These are phyloP conservation scores for Lampris megalopsis DNA, from an alignment of 2,113 vertebrate genomes.

Conservation along the genomic window DNA sequence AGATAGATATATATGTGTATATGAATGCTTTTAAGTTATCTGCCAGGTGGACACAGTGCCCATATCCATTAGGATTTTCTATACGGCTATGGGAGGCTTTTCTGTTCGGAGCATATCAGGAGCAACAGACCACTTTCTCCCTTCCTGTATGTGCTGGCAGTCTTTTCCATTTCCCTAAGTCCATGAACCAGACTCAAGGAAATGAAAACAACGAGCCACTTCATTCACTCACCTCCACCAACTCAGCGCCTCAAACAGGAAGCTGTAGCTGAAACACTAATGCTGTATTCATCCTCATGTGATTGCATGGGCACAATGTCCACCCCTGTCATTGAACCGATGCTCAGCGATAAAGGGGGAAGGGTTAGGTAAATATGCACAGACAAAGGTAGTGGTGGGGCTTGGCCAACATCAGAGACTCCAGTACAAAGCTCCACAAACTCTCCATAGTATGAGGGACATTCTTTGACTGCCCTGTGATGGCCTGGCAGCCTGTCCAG, in stretches of 20 bases:
- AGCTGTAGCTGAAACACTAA: slow-evolving; percentile 15
- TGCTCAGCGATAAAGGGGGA: background rate
- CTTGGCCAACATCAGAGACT: background rate
- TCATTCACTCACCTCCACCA: slow-evolving; percentile 9
- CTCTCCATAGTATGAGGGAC: no score
- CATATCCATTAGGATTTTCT: background rate
- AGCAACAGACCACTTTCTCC: background rate
- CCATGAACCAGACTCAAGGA: background rate
- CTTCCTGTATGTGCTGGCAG: background rate
- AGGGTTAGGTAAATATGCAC: slow-evolving; percentile 4
- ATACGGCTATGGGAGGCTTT: background rate
- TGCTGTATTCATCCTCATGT: background rate
- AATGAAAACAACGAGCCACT: background rate
- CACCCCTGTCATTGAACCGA: background rate
- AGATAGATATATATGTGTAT: background rate
- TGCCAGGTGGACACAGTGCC: slow-evolving; percentile 3
- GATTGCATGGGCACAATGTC: background rate
- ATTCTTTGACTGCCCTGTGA: no score
- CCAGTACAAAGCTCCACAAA: background rate
- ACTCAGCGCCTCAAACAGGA: slow-evolving; percentile 37
- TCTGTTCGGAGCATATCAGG: background rate
- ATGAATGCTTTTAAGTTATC: slow-evolving; percentile 31
- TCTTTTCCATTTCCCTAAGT: background rate
- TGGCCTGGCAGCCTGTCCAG: no score
- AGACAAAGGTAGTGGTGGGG: background rate